phyloP scores from a whole-genome alignment of 2,888 invertebrate species.

The Crocallis elinguaria region DNA sequence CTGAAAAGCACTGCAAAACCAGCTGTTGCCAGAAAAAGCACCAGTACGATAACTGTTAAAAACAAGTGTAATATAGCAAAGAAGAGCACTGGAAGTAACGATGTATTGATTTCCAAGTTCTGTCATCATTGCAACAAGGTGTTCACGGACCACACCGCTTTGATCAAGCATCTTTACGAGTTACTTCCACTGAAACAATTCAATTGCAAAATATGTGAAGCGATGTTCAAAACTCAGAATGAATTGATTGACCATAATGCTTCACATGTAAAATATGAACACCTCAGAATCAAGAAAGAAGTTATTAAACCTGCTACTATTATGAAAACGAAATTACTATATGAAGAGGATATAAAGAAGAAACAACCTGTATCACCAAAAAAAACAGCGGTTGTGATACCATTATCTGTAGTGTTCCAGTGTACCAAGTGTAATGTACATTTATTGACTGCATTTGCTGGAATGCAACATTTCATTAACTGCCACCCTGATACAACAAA shows the following conservation, averaged over 20 bases:
- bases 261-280: constrained; percentile 27
- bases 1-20: constrained; percentile 36
- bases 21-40: constrained; percentile 7
- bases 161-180: constrained; percentile 59
- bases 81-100: constrained; percentile 25
- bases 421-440: constrained; percentile 47
- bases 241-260: constrained; percentile 24
- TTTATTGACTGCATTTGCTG: constrained; percentile 41
- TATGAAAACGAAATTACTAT: constrained; percentile 1
- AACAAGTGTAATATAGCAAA: constrained; percentile 7
- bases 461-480: neutral
- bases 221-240: constrained; percentile 14
- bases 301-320: neutral
- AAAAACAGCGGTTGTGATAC: constrained; percentile 28
- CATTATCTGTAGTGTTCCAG: constrained; percentile 47
- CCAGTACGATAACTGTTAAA: neutral
- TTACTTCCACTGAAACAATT: constrained; percentile 45
- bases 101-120: constrained; percentile 14
- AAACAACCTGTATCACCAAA: neutral
- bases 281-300: constrained; percentile 17
- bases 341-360: constrained; percentile 8
- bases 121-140: constrained; percentile 58
- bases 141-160: constrained; percentile 46
- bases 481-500: neutral
- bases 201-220: constrained; percentile 30